Evolutionary conservation across 2,888 invertebrate genomes (phyloP).

Genomic region (Xanthorhoe spadicearia): DNA sequence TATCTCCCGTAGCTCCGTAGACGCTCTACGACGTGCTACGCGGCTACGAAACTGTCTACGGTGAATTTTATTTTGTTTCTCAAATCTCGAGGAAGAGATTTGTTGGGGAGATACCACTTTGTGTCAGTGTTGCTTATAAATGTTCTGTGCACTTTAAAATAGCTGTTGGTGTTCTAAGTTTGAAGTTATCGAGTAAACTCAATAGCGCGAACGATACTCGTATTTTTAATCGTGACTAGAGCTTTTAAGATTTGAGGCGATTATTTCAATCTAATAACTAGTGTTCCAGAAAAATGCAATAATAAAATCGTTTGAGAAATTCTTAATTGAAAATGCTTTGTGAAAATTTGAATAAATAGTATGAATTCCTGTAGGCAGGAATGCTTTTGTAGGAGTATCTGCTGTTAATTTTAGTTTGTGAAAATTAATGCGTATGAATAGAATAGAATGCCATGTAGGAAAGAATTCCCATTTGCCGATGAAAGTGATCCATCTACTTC

Average conservation of each 20-base stretch:
- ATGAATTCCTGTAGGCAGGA: background rate
- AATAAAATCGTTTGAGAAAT: background rate
- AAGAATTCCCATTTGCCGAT: conserved; percentile 24
- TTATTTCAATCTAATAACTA: background rate
- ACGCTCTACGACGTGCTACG: conserved; percentile 35
- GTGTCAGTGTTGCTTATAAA: conserved; percentile 15
- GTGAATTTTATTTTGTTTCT: conserved; percentile 30
- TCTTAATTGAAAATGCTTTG: background rate
- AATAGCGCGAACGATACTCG: background rate
- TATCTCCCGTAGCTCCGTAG: conserved; percentile 33
- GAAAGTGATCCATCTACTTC: conserved; percentile 34
- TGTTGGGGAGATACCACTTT: conserved; percentile 27
- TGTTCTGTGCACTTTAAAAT: conserved; percentile 7
- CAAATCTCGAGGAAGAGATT: conserved; percentile 28
- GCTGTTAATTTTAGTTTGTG: background rate
- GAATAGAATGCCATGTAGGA: background rate
- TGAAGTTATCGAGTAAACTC: background rate
- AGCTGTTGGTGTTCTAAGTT: background rate
- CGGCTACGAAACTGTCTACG: conserved; percentile 29
- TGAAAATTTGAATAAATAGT: background rate
- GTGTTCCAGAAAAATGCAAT: background rate
- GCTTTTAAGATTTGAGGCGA: background rate
- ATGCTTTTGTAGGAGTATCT: background rate
- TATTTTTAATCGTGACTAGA: background rate
- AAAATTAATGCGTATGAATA: background rate